phyloP scores from a whole-genome alignment of 2,797 vertebrate species.

The Oryzias sinensis region DNA sequence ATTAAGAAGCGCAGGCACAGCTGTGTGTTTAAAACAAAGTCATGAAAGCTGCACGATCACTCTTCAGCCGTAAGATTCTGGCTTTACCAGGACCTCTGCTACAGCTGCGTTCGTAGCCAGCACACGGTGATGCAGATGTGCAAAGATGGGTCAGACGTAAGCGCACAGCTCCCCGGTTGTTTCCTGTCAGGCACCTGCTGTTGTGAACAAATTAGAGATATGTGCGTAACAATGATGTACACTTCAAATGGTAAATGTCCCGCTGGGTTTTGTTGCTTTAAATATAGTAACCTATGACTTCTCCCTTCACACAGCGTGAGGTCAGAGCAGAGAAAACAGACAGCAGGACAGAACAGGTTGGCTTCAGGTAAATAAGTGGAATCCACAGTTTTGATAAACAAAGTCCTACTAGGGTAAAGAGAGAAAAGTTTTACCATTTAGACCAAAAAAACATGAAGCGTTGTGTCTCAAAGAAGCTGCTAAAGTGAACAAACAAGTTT shows the following conservation, averaged over 20 bases:
- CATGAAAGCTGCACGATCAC: no score
- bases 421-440: no score
- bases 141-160: constrained; percentile 38
- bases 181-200: background rate
- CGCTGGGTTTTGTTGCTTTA: background rate
- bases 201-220: background rate
- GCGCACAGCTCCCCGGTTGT: background rate
- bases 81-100: constrained; percentile 41
- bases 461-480: no score
- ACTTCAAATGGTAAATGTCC: no score
- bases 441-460: no score
- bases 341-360: background rate
- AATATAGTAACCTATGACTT: constrained; percentile 12
- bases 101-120: constrained; percentile 20
- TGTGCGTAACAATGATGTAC: constrained; percentile 28
- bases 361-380: constrained; percentile 81
- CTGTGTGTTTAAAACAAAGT: no score
- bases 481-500: no score
- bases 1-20: no score
- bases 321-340: background rate
- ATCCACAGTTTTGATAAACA: no score
- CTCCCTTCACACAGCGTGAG: background rate
- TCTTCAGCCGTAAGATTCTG: constrained; percentile 34
- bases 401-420: no score
- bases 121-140: constrained; percentile 24